A percentile compares a stretch with the other conserved stretches of the same genome.
phyloP scores from a whole-genome alignment of 2,113 vertebrate genomes.

The Phalacrocorax brasilianus region DNA sequence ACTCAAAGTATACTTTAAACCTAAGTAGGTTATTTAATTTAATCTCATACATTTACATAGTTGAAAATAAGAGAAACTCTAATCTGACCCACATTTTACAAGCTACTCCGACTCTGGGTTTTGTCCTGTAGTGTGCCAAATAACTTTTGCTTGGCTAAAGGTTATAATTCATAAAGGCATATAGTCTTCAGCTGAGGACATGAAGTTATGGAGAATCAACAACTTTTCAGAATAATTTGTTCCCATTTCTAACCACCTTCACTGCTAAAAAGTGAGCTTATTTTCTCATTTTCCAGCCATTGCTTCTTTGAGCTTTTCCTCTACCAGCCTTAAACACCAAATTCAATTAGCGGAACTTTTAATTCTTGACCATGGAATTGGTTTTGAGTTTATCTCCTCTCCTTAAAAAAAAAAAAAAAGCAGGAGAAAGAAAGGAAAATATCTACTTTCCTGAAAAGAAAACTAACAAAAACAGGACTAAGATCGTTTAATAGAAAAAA shows the following conservation, averaged over 20 bases:
- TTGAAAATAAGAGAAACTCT: neutral
- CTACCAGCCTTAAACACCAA: neutral
- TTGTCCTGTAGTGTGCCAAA: neutral
- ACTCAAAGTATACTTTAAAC: neutral
- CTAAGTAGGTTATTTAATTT: neutral
- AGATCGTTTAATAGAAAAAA: neutral
- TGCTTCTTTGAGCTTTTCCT: neutral
- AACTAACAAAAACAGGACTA: neutral
- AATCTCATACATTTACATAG: neutral
- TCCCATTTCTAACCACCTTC: neutral
- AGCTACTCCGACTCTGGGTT: neutral
- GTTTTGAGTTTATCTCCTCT: neutral
- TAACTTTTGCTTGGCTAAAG: neutral
- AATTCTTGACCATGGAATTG: neutral
- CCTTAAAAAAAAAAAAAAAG: neutral
- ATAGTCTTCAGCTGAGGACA: neutral
- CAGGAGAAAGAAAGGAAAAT: neutral
- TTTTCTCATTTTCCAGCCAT: neutral
- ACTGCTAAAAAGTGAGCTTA: neutral
- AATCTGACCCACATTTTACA: neutral
- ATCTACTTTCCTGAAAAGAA: neutral
- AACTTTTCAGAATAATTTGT: neutral
- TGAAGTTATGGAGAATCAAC: neutral
- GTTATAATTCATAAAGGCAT: neutral
- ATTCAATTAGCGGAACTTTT: neutral